A percentile compares a stretch with the other conserved stretches of the same genome.
These are phyloP conservation scores for Salmo trutta DNA, from an alignment of 2,797 vertebrate species.

Conservation along the genomic window DNA sequence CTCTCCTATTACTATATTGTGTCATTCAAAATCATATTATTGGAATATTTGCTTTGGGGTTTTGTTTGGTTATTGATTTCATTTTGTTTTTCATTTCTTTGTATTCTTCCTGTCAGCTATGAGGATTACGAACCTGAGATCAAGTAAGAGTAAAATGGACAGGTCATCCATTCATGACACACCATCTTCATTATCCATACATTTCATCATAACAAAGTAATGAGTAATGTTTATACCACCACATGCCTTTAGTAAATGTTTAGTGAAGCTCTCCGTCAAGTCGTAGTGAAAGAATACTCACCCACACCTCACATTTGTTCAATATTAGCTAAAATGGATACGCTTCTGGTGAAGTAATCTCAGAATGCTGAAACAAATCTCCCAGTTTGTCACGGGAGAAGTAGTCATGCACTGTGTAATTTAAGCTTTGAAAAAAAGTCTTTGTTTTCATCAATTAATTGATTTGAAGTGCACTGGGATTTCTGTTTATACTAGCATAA, in stretches of 20 bases:
- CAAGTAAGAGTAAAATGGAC: slow-evolving; percentile 92
- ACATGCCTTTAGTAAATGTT: slow-evolving; percentile 48
- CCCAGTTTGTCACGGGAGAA: too few relatives aligned
- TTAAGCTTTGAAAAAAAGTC: too few relatives aligned
- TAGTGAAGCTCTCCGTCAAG: slow-evolving; percentile 25
- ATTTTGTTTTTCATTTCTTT: slow-evolving; percentile 47
- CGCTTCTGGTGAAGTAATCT: too few relatives aligned
- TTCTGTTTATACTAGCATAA: too few relatives aligned
- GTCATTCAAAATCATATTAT: slow-evolving; percentile 13
- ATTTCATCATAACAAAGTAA: slow-evolving; percentile 72
- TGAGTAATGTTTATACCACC: slow-evolving; percentile 54
- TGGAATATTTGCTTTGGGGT: slow-evolving; percentile 40
- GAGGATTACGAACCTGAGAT: slow-evolving; percentile 95
- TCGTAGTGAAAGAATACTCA: neutral
- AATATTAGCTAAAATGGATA: neutral
- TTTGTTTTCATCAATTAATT: neutral
- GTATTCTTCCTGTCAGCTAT: slow-evolving; percentile 81
- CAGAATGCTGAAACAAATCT: too few relatives aligned
- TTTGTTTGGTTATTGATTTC: slow-evolving; percentile 18
- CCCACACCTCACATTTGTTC: neutral
- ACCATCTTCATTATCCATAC: slow-evolving; percentile 76
- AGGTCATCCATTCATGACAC: slow-evolving; percentile 69
- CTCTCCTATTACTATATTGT: slow-evolving; percentile 23
- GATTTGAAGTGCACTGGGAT: neutral
- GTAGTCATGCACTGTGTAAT: too few relatives aligned